Conservation (phyloP, 1,140 invertebrate species). For the Meteorus sp. region DNA sequence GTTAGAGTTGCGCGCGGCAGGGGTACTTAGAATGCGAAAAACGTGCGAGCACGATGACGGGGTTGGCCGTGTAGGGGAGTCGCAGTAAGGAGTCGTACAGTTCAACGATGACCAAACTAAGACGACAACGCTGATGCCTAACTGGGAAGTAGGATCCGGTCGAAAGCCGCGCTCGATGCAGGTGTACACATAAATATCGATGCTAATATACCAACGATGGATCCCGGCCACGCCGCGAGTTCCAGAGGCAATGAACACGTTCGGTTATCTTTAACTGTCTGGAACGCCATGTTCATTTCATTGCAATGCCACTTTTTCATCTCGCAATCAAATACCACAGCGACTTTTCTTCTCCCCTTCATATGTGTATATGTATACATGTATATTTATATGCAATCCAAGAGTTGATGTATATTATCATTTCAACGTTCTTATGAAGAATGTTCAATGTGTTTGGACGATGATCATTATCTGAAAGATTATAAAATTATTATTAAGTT, state of each 20-base stretch:
- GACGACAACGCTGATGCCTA: constrained; percentile 55
- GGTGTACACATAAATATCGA: constrained; percentile 60
- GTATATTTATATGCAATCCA: no score
- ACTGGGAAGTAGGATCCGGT: constrained; percentile 59
- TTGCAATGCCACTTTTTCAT: constrained; percentile 23
- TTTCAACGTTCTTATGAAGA: no score
- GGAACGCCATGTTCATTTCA: constrained; percentile 25
- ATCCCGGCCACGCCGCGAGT: constrained; percentile 13
- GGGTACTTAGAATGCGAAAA: constrained; percentile 56
- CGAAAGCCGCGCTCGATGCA: constrained; percentile 51
- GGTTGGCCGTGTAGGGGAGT: constrained; percentile 57
- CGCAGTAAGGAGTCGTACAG: constrained; percentile 50
- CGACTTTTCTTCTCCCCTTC: constrained; percentile 6
- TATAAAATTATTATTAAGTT: no score
- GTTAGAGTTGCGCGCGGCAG: constrained; percentile 38
- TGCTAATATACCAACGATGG: constrained; percentile 46
- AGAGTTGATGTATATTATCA: no score
- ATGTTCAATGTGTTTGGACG: no score
- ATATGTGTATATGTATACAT: neutral
- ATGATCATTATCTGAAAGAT: no score
- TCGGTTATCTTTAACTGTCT: constrained; percentile 31
- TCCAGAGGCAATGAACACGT: constrained; percentile 29
- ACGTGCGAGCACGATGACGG: constrained; percentile 57
- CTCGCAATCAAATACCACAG: neutral
- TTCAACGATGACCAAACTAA: constrained; percentile 58